Evolutionary conservation across 2,797 vertebrate genomes (phyloP).

Genomic region (Pelodytes ibericus): DNA sequence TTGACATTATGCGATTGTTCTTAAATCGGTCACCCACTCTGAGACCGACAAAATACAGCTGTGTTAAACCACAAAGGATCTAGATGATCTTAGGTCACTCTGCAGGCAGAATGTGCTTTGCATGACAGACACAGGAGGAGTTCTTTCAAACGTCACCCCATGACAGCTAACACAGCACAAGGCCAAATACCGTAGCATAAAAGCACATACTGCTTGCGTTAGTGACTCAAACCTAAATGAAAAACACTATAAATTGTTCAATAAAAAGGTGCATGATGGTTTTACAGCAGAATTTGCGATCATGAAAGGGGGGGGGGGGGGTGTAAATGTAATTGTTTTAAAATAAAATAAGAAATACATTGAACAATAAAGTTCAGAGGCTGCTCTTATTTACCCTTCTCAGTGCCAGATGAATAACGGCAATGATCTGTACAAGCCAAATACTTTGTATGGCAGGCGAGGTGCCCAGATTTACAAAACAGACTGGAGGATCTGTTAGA

Average conservation of each 20-base stretch:
- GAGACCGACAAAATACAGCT: not conserved
- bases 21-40: too few relatives aligned
- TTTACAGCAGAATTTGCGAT: not conserved
- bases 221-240: not conserved
- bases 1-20: too few relatives aligned
- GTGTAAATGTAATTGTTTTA: not conserved
- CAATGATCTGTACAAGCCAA: not conserved
- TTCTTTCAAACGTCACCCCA: slow-evolving; percentile 9
- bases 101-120: slow-evolving; percentile 9
- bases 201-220: not conserved
- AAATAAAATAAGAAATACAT: not conserved
- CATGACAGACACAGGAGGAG: slow-evolving; percentile 11
- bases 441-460: not conserved
- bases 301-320: not conserved
- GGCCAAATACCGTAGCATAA: not conserved
- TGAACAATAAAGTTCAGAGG: not conserved
- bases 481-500: not conserved
- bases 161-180: slow-evolving; percentile 2
- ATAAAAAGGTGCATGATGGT: not conserved
- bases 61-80: not conserved
- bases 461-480: not conserved
- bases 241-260: not conserved
- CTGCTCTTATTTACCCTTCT: not conserved
- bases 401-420: not conserved
- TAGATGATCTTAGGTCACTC: not conserved